These are phyloP conservation scores for Knipowitschia caucasica DNA, from an alignment of 2,797 vertebrate genomes.

Conservation along the genomic window DNA sequence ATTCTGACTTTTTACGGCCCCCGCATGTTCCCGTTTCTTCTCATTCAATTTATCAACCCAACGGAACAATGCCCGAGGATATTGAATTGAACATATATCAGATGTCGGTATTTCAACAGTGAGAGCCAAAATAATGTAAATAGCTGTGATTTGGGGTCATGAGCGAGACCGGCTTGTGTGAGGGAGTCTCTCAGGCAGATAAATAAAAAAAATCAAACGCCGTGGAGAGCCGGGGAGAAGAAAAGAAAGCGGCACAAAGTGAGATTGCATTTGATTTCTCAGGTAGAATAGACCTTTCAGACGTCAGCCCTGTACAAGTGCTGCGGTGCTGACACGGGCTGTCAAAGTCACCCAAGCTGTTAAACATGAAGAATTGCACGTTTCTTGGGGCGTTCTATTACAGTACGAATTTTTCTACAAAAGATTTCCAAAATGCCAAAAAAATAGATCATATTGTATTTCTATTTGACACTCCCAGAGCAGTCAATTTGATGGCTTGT, in stretches of 20 bases:
- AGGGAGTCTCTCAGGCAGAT: slow-evolving; percentile 21
- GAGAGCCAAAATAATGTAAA: slow-evolving; percentile 57
- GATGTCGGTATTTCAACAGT: slow-evolving; percentile 53
- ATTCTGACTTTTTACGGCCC: slow-evolving; percentile 40
- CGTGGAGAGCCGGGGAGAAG: neutral
- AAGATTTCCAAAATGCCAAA: too few species aligned
- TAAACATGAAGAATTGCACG: slow-evolving; percentile 14
- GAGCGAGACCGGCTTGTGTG: slow-evolving; percentile 13
- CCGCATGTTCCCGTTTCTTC: slow-evolving; percentile 37
- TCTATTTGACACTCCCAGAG: too few species aligned
- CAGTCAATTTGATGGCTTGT: too few species aligned
- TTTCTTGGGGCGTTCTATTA: slow-evolving; percentile 16
- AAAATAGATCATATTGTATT: too few species aligned
- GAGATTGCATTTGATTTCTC: slow-evolving; percentile 22
- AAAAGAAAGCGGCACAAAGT: slow-evolving; percentile 18
- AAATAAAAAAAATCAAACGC: slow-evolving; percentile 11
- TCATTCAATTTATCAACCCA: slow-evolving; percentile 59
- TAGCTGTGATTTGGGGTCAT: slow-evolving; percentile 50
- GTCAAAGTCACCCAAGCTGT: slow-evolving; percentile 23
- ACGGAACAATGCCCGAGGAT: slow-evolving; percentile 51
- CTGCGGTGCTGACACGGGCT: slow-evolving; percentile 19
- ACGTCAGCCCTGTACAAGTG: slow-evolving; percentile 24
- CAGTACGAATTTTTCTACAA: too few species aligned
- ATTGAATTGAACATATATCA: slow-evolving; percentile 62
- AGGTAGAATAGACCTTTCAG: slow-evolving; percentile 25